Conservation (phyloP, 30 jellyfish, hydroid and myxozoan species). For the Mastigias papua region DNA sequence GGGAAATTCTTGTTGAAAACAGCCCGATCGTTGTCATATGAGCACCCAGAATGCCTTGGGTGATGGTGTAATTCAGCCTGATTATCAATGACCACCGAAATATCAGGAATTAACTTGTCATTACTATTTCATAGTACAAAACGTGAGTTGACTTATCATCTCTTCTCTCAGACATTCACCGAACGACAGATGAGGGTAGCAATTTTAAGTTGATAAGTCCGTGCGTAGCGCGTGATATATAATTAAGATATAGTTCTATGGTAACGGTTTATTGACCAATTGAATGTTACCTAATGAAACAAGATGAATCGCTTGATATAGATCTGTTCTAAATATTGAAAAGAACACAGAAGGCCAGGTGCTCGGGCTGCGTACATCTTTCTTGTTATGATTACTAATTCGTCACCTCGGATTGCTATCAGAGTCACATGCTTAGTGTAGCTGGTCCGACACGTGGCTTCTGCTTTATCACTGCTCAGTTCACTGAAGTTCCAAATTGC, state of each 20-base stretch:
- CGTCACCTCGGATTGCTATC: not conserved
- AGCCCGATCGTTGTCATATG: no score
- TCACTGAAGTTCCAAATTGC: not conserved
- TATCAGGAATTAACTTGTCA: no score
- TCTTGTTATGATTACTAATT: not conserved
- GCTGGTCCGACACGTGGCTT: not conserved
- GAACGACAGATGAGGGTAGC: not conserved
- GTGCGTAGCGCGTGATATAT: not conserved
- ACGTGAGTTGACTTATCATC: no score
- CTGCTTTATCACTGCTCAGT: not conserved
- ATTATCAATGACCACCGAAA: no score
- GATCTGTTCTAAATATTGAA: not conserved
- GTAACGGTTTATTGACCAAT: not conserved
- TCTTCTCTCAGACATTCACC: not conserved
- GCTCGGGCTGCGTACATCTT: not conserved
- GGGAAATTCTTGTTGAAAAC: no score
- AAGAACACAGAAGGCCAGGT: conserved; percentile 1
- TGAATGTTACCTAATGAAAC: not conserved
- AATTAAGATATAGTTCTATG: not conserved
- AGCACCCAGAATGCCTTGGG: no score
- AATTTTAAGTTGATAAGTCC: not conserved
- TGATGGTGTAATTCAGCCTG: no score
- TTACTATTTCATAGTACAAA: no score
- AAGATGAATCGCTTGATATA: not conserved
- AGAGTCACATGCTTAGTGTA: not conserved